A percentile compares a stretch with the other conserved stretches of the same genome.
Conservation (phyloP, 37 sponge, comb jelly and placozoan genomes). For the Tethya wilhelma region DNA sequence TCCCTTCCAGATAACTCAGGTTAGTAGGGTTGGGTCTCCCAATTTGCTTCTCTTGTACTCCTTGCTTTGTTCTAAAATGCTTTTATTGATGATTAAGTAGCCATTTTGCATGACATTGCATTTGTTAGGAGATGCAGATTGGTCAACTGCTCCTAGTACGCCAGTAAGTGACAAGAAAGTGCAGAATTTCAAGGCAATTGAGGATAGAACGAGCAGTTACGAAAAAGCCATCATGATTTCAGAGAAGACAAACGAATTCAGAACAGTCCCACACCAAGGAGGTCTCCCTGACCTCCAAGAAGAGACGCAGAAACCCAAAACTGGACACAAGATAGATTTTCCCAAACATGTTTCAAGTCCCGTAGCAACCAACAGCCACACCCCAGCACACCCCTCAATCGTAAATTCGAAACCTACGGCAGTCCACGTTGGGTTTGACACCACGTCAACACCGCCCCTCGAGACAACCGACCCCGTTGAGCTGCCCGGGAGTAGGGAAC, state of each 20-base stretch:
- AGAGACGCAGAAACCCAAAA: no score
- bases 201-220: background rate
- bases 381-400: background rate
- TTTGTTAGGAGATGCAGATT: conserved; percentile 27
- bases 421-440: conserved; percentile 12
- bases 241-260: background rate
- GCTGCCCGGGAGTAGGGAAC: conserved; percentile 44
- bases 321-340: background rate
- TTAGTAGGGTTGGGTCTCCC: background rate
- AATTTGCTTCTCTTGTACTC: background rate
- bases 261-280: background rate
- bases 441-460: background rate
- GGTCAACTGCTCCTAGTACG: conserved; percentile 58
- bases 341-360: no score
- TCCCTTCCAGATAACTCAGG: background rate
- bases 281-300: background rate
- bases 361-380: conserved; percentile 13
- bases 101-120: background rate
- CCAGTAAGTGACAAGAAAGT: background rate
- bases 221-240: conserved; percentile 26
- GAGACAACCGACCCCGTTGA: conserved; percentile 46
- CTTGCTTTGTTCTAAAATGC: background rate
- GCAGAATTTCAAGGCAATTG: background rate
- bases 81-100: background rate
- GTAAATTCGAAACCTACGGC: background rate